Conservation (phyloP, 2,113 vertebrate genomes). For the Bungarus multicinctus region DNA sequence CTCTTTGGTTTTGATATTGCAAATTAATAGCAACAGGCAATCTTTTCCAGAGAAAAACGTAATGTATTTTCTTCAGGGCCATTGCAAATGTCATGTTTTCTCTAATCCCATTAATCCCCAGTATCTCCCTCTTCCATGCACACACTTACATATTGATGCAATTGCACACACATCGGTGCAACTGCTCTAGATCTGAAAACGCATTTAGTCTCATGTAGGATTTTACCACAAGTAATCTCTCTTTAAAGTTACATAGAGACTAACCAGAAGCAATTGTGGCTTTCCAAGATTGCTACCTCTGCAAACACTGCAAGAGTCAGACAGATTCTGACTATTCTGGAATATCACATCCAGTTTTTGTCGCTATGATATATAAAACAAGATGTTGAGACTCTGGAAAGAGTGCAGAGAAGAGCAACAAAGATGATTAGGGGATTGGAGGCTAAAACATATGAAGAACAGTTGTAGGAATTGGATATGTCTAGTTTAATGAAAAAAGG, state of each 20-base stretch:
- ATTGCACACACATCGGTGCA: background rate
- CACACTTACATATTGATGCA: background rate
- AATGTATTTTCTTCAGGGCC: background rate
- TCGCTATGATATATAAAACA: background rate
- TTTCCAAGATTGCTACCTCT: slow-evolving; percentile 1
- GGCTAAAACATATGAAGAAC: background rate
- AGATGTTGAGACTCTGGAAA: background rate
- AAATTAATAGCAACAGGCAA: background rate
- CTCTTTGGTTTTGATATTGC: background rate
- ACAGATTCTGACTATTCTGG: slow-evolving; percentile 6
- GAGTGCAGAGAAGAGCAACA: background rate
- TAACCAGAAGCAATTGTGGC: background rate
- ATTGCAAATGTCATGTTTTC: background rate
- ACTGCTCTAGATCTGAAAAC: background rate
- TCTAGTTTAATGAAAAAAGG: too few species aligned
- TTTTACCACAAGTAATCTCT: background rate
- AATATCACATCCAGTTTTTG: background rate
- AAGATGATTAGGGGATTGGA: background rate
- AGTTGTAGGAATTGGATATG: background rate
- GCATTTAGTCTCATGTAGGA: background rate
- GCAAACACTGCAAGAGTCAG: slow-evolving; percentile 15
- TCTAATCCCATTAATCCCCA: background rate
- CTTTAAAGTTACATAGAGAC: background rate
- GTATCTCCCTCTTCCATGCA: background rate
- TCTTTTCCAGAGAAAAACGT: background rate